Evolutionary conservation across 2,888 invertebrate genomes (phyloP).

Genomic region (Macrophya alboannulata): DNA sequence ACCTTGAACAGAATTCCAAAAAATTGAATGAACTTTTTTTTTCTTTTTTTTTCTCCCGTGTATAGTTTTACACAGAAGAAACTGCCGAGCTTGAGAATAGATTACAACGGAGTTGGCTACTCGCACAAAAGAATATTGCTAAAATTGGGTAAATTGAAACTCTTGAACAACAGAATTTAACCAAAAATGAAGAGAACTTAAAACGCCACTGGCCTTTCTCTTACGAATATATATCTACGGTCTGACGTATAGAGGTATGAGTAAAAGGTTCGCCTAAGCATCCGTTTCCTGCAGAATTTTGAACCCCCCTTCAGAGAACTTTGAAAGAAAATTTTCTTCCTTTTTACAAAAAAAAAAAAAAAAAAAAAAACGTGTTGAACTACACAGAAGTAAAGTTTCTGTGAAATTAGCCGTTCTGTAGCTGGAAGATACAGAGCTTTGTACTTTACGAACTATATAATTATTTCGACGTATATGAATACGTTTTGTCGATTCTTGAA

Average conservation of each 20-base stretch:
- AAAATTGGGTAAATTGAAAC: not conserved
- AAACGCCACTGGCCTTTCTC: conserved; percentile 1
- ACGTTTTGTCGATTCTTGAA: not conserved
- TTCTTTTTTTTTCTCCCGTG: not conserved
- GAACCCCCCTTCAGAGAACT: not conserved
- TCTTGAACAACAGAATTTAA: not conserved
- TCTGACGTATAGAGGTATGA: not conserved
- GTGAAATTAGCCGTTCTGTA: not conserved
- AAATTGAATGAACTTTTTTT: not conserved
- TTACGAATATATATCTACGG: not conserved
- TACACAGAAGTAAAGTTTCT: not conserved
- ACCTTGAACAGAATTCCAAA: not conserved
- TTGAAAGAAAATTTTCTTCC: not conserved
- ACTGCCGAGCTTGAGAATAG: not conserved
- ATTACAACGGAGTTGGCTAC: not conserved
- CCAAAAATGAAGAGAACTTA: not conserved
- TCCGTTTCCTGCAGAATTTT: not conserved
- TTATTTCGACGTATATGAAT: not conserved
- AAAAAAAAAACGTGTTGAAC: not conserved
- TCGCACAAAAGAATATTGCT: not conserved
- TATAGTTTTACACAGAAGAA: not conserved
- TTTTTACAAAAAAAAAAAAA: not conserved
- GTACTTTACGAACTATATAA: not conserved
- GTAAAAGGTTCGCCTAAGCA: conserved; percentile 14
- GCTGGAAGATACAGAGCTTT: not conserved